Conservation (phyloP, 1,140 invertebrate genomes). For the Drosophila bifasciata region DNA sequence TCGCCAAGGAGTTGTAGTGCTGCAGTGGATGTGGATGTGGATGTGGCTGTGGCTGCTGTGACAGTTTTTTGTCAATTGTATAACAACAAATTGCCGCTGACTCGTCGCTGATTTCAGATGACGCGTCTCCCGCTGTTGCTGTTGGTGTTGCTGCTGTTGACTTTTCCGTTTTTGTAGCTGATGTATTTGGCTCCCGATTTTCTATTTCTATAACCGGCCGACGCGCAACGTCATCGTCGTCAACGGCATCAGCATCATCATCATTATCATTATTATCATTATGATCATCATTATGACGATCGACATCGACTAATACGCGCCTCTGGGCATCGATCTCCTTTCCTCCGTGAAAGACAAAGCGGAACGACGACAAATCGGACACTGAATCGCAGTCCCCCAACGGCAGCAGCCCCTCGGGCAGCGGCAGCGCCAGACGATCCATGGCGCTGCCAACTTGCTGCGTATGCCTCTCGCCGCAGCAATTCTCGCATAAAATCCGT, state of each 20-base stretch:
- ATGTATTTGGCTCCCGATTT: slow-evolving; percentile 69
- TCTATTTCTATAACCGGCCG: slow-evolving; percentile 79
- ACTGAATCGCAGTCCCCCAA: slow-evolving; percentile 76
- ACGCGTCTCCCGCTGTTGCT: slow-evolving; percentile 54
- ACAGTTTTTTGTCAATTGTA: slow-evolving; percentile 70
- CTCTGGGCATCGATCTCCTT: slow-evolving; percentile 55
- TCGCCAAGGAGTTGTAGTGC: slow-evolving; percentile 48
- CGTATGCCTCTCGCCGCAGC: slow-evolving; percentile 71
- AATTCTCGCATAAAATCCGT: slow-evolving; percentile 71
- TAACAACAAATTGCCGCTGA: slow-evolving; percentile 80
- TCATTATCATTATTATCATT: slow-evolving; percentile 23
- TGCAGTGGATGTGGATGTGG: slow-evolving; percentile 4
- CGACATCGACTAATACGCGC: slow-evolving; percentile 50
- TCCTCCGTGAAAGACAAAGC: slow-evolving; percentile 80
- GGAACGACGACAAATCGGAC: slow-evolving; percentile 83
- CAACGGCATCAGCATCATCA: slow-evolving; percentile 33
- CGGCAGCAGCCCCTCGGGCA: slow-evolving; percentile 26
- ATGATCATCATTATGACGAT: slow-evolving; percentile 28
- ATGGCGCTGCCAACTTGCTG: slow-evolving; percentile 57
- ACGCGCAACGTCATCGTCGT: slow-evolving; percentile 69
- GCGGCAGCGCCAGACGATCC: slow-evolving; percentile 29
- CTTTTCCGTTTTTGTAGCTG: slow-evolving; percentile 60
- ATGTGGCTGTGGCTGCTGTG: slow-evolving; percentile 23
- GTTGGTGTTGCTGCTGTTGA: slow-evolving; percentile 43
- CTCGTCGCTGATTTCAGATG: slow-evolving; percentile 60